Evolutionary conservation across 2,888 invertebrate genomes (phyloP).

Genomic region (Troides oblongomaculatus): DNA sequence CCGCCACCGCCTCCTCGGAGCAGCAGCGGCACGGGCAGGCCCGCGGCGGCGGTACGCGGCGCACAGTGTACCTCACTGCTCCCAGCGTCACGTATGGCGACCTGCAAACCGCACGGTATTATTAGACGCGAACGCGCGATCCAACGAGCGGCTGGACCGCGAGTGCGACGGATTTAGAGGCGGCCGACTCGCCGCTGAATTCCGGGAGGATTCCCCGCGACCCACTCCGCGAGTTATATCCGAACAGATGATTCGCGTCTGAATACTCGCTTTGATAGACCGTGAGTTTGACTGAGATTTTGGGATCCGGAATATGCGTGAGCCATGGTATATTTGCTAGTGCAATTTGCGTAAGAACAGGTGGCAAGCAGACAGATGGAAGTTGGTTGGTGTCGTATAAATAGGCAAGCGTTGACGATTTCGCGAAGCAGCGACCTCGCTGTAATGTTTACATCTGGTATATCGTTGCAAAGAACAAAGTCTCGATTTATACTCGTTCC

Average conservation of each 20-base stretch:
- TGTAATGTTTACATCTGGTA: conserved; percentile 69
- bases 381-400: conserved; percentile 65
- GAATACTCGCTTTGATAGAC: conserved; percentile 46
- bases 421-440: conserved; percentile 71
- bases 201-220: conserved; percentile 77
- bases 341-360: conserved; percentile 44
- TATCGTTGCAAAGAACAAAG: conserved; percentile 50
- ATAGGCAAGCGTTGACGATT: conserved; percentile 69
- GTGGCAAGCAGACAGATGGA: conserved; percentile 77
- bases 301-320: conserved; percentile 29
- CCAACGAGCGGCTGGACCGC: conserved; percentile 67
- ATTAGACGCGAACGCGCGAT: conserved; percentile 58
- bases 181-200: conserved; percentile 65
- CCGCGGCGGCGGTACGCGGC: conserved; percentile 82
- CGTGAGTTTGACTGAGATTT: conserved; percentile 39
- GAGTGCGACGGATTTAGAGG: conserved; percentile 75
- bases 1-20: conserved; percentile 78
- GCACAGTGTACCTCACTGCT: conserved; percentile 85
- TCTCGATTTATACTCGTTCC: conserved; percentile 38
- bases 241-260: conserved; percentile 58
- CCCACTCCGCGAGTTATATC: conserved; percentile 67
- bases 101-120: conserved; percentile 64
- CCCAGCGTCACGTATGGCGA: conserved; percentile 84
- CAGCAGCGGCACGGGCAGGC: conserved; percentile 79
- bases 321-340: conserved; percentile 31